Evolutionary conservation across 2,888 invertebrate genomes (phyloP).

Genomic region (Heliconius ethilla): DNA sequence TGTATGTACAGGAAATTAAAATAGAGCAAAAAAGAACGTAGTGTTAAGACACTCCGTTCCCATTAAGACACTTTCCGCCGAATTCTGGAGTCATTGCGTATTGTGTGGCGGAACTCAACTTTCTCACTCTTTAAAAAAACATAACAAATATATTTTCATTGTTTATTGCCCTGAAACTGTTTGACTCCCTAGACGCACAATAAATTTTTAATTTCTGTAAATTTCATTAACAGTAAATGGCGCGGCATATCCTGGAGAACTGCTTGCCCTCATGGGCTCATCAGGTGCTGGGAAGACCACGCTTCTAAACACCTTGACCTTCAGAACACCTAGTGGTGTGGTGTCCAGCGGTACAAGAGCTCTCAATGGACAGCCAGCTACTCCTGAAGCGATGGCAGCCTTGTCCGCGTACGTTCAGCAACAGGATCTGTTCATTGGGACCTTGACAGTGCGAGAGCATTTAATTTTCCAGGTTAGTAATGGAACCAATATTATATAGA

Average conservation of each 20-base stretch:
- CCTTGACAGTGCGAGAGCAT: constrained; percentile 94
- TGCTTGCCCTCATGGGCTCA: constrained; percentile 93
- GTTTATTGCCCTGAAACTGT: too few species aligned
- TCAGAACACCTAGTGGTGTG: constrained; percentile 87
- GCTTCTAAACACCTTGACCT: constrained; percentile 93
- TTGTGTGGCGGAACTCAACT: too few species aligned
- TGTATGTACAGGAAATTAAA: too few species aligned
- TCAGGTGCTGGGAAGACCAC: constrained; percentile 98
- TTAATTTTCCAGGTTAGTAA: constrained; percentile 89
- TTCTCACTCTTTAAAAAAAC: too few species aligned
- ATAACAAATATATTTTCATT: too few species aligned
- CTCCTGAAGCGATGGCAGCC: constrained; percentile 86
- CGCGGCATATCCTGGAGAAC: constrained; percentile 91
- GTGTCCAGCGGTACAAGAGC: constrained; percentile 83
- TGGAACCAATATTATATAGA: background rate
- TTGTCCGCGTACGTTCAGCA: constrained; percentile 96
- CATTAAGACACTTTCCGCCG: too few species aligned
- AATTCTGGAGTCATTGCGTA: too few species aligned
- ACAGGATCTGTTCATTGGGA: constrained; percentile 95
- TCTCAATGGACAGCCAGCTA: constrained; percentile 89
- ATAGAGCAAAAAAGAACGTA: too few species aligned
- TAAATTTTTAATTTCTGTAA: background rate
- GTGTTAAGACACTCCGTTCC: too few species aligned
- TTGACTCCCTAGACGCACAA: too few species aligned
- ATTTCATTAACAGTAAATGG: constrained; percentile 85